phyloP scores from a whole-genome alignment of 2,113 vertebrate genomes.

The Bubalus kerabau region DNA sequence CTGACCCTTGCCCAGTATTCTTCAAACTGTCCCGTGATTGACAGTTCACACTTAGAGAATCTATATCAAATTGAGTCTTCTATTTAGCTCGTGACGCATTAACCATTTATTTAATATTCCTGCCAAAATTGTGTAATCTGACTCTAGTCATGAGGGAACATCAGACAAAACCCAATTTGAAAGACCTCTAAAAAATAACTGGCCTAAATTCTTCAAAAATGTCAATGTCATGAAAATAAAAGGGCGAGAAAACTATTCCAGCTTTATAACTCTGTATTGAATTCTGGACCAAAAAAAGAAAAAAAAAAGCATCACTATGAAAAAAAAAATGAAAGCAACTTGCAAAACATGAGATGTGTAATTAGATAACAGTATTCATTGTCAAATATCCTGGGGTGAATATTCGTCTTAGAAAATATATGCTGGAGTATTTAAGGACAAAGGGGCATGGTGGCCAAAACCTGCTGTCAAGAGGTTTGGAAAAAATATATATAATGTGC shows the following conservation, averaged over 20 bases:
- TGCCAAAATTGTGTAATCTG: conserved; percentile 32
- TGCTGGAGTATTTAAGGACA: neutral
- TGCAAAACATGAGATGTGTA: neutral
- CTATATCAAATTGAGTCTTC: conserved; percentile 11
- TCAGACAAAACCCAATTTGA: conserved; percentile 45
- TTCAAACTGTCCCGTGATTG: neutral
- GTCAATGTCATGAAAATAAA: conserved; percentile 40
- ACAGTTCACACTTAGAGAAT: neutral
- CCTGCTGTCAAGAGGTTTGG: neutral
- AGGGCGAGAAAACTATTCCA: neutral
- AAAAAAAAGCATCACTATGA: neutral
- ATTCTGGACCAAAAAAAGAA: neutral
- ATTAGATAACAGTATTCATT: neutral
- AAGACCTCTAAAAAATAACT: conserved; percentile 47
- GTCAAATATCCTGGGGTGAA: conserved; percentile 3
- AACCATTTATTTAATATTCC: conserved; percentile 35
- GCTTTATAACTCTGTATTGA: neutral
- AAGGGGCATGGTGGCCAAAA: neutral
- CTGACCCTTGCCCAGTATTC: neutral
- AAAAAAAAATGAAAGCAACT: neutral
- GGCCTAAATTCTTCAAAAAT: conserved; percentile 50
- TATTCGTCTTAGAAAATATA: conserved; percentile 6
- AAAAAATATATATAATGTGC: neutral
- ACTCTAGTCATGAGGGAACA: conserved; percentile 45
- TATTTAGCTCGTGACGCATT: conserved; percentile 41